Evolutionary conservation across 2,113 vertebrate genomes (phyloP).

Genomic region (Tupaia tana): DNA sequence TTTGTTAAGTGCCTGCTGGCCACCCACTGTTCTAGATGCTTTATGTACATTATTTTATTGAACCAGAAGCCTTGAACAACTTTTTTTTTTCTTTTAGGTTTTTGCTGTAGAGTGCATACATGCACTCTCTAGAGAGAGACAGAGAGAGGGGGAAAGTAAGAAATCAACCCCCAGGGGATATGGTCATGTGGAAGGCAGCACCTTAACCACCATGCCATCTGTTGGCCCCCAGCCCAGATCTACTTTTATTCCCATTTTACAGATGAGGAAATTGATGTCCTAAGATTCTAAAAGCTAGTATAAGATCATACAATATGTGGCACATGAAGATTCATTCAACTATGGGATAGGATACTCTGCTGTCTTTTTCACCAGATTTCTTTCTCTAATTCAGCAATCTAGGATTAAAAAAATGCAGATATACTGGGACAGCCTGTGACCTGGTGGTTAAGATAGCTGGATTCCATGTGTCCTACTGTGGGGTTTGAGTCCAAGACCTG

Average conservation of each 20-base stretch:
- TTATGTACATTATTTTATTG: constrained; percentile 31
- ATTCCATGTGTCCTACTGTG: no score
- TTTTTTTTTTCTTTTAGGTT: neutral
- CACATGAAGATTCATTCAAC: neutral
- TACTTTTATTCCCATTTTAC: constrained; percentile 44
- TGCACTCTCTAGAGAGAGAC: no score
- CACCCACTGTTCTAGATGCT: constrained; percentile 1
- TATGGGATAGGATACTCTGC: neutral
- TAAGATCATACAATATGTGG: neutral
- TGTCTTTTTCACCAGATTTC: constrained; percentile 20
- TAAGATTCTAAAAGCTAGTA: constrained; percentile 12
- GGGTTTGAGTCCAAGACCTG: no score
- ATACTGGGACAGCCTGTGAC: neutral
- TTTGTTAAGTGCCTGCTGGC: neutral
- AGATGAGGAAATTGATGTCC: neutral
- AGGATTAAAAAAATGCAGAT: constrained; percentile 4
- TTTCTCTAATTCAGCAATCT: constrained; percentile 14
- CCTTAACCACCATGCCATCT: no score
- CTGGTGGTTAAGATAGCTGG: no score
- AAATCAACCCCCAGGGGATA: no score
- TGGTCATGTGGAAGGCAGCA: no score
- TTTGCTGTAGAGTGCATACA: no score
- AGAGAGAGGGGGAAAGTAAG: no score
- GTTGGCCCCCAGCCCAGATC: no score
- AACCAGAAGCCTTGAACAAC: constrained; percentile 35